Percentiles rank a stretch among this genome's conserved stretches.
Conservation (phyloP, 2,888 invertebrate genomes). For the Rhogogaster chlorosoma region DNA sequence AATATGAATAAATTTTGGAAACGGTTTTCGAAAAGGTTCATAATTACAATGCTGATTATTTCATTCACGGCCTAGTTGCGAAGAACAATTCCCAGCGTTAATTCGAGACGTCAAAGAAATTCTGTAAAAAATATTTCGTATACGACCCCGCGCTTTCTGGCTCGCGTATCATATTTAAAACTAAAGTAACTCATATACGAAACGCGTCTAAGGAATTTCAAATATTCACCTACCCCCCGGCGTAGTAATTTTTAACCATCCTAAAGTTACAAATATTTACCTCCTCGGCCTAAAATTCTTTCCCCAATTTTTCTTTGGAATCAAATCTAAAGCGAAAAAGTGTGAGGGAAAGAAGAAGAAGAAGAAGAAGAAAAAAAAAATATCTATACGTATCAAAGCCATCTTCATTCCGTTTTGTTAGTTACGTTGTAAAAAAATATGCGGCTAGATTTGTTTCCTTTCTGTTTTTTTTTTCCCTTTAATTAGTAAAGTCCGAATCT, state of each 20-base stretch:
- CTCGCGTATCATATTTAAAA: neutral
- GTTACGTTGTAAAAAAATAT: neutral
- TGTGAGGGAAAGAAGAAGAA: neutral
- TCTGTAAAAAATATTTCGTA: neutral
- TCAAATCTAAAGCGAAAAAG: neutral
- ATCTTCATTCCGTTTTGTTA: neutral
- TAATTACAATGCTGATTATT: neutral
- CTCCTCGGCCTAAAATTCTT: neutral
- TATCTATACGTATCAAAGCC: neutral
- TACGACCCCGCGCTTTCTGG: neutral
- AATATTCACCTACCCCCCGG: neutral
- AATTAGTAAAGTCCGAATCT: neutral
- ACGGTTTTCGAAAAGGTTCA: neutral
- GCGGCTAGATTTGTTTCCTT: neutral
- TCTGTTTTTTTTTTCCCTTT: neutral
- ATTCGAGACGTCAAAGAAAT: slow-evolving; percentile 19
- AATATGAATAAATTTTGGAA: slow-evolving; percentile 11
- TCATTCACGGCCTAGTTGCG: neutral
- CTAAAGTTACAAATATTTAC: slow-evolving; percentile 19
- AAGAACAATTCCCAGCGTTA: slow-evolving; percentile 2
- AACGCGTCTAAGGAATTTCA: slow-evolving; percentile 7
- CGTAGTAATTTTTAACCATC: slow-evolving; percentile 3
- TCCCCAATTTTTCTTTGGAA: neutral
- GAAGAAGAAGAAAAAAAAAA: neutral
- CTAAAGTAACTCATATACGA: neutral